Percentiles rank a stretch among this genome's conserved stretches.
These are phyloP conservation scores for Cliona cf. orientalis DNA, from an alignment of 37 sponge, comb jelly and placozoan genomes.

Conservation along the genomic window DNA sequence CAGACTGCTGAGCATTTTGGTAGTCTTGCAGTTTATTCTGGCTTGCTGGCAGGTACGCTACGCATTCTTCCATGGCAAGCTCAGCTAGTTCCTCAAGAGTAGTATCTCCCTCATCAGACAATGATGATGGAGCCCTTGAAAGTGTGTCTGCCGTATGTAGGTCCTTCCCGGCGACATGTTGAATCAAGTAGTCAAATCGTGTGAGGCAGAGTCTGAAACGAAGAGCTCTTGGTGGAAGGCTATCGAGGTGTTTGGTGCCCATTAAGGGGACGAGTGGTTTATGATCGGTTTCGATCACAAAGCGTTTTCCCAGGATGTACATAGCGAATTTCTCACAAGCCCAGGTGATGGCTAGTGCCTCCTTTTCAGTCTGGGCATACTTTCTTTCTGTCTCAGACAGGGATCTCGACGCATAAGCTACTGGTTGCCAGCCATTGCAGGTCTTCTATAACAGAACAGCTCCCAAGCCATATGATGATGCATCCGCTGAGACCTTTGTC, in stretches of 20 bases:
- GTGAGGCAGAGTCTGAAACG: slow-evolving; percentile 13
- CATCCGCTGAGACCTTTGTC: neutral
- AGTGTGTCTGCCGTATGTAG: slow-evolving; percentile 46
- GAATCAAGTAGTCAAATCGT: slow-evolving; percentile 25
- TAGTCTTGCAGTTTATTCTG: slow-evolving; percentile 8
- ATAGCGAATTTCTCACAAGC: too few relatives aligned
- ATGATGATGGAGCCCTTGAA: slow-evolving; percentile 14
- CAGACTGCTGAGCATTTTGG: slow-evolving; percentile 24
- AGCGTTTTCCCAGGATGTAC: slow-evolving; percentile 3
- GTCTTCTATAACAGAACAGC: neutral
- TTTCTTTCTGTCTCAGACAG: neutral
- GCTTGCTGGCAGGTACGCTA: slow-evolving; percentile 17
- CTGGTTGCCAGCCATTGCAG: slow-evolving; percentile 4
- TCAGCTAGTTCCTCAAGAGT: neutral
- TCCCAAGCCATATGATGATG: neutral
- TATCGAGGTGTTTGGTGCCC: slow-evolving; percentile 24
- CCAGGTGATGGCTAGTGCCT: too few relatives aligned
- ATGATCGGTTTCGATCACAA: slow-evolving; percentile 33
- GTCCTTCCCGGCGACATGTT: slow-evolving; percentile 29
- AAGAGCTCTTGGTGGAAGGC: slow-evolving; percentile 31
- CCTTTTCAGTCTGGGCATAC: slow-evolving; percentile 7
- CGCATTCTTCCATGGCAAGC: neutral
- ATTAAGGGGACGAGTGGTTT: slow-evolving; percentile 35
- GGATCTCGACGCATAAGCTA: slow-evolving; percentile 12
- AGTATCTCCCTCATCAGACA: neutral